Evolutionary conservation across 2,113 vertebrate species (phyloP).

Genomic region (Chionodraco myersi): DNA sequence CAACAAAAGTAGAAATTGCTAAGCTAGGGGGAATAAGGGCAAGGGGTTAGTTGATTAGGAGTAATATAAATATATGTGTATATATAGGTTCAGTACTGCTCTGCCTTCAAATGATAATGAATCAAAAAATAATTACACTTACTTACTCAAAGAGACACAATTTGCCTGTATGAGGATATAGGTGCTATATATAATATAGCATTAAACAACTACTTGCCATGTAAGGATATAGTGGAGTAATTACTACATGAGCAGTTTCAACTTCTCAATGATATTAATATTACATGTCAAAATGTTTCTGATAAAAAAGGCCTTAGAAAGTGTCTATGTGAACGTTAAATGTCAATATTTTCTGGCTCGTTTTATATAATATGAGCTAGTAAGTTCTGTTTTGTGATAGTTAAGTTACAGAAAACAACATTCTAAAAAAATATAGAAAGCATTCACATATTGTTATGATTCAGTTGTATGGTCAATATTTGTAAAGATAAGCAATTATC

Average conservation of each 20-base stretch:
- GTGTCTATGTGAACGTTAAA: neutral
- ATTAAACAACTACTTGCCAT: no score
- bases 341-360: neutral
- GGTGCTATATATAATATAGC: no score
- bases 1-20: no score
- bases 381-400: neutral
- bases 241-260: no score
- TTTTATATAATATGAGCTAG: neutral
- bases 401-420: neutral
- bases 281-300: neutral
- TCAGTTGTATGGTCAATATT: neutral
- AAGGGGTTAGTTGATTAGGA: no score
- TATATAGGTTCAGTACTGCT: neutral
- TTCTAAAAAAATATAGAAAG: neutral
- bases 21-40: no score
- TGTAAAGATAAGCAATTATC: neutral
- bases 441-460: neutral
- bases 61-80: no score
- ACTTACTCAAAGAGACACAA: neutral
- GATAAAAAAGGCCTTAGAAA: neutral
- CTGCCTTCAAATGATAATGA: neutral
- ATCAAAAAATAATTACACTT: neutral
- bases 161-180: no score
- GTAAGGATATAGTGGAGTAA: no score
- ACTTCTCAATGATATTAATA: neutral